phyloP scores from a whole-genome alignment of 2,797 vertebrate genomes.

The Tragelaphus eurycerus region DNA sequence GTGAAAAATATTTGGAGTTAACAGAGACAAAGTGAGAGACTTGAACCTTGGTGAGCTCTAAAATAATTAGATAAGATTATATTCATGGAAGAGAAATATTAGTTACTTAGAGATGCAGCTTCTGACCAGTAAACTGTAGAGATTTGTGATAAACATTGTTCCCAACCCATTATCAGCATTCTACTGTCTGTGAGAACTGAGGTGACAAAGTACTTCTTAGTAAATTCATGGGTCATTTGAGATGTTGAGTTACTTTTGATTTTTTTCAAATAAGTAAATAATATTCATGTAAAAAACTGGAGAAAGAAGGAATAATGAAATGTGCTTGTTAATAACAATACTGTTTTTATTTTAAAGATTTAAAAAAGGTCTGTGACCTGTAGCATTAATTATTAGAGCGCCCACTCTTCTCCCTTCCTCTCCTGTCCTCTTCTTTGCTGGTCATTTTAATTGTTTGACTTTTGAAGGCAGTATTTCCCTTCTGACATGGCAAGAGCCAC shows the following conservation, averaged over 20 bases:
- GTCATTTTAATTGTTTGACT: background rate
- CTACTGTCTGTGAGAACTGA: constrained; percentile 49
- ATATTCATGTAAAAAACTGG: constrained; percentile 52
- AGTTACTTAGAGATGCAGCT: background rate
- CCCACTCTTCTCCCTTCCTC: background rate
- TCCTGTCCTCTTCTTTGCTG: background rate
- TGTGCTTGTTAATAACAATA: constrained; percentile 54
- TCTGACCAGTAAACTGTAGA: constrained; percentile 31
- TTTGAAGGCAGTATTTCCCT: background rate
- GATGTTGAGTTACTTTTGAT: constrained; percentile 33
- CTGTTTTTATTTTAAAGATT: constrained; percentile 64
- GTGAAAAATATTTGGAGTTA: constrained; percentile 74
- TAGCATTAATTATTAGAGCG: constrained; percentile 55
- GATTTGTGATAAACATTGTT: background rate
- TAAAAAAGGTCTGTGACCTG: constrained; percentile 70
- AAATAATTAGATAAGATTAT: background rate
- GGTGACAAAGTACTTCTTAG: constrained; percentile 63
- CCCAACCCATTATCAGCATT: background rate
- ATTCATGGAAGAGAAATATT: constrained; percentile 47
- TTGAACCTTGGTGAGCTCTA: constrained; percentile 44
- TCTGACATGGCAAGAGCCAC: background rate
- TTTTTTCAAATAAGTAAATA: constrained; percentile 47
- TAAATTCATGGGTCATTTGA: constrained; percentile 61
- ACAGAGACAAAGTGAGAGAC: background rate
- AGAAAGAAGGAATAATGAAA: constrained; percentile 55